A percentile compares a stretch with the other conserved stretches of the same genome.
Evolutionary conservation across 1,140 invertebrate genomes (phyloP).

Genomic region (Saxidomus purpurata): DNA sequence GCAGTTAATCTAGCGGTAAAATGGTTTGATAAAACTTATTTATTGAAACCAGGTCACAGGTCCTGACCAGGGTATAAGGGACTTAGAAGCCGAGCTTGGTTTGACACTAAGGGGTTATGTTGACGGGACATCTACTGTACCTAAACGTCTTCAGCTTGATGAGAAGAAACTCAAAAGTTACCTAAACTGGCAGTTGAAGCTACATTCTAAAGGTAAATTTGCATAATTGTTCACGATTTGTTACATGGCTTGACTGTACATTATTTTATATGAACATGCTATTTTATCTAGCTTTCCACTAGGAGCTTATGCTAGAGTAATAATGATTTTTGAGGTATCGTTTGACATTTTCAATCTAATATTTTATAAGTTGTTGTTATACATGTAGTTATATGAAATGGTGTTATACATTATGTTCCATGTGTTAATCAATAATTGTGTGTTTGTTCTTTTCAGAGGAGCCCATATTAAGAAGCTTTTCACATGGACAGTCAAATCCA

Average conservation of each 20-base stretch:
- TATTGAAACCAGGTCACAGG: constrained; percentile 67
- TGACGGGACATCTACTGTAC: constrained; percentile 79
- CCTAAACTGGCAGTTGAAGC: constrained; percentile 71
- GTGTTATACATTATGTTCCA: too few relatives aligned
- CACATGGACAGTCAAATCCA: constrained; percentile 87
- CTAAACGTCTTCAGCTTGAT: constrained; percentile 70
- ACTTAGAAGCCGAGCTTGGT: constrained; percentile 82
- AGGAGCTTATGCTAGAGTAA: too few relatives aligned
- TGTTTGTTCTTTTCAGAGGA: constrained; percentile 78
- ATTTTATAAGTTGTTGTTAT: too few relatives aligned
- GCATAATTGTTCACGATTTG: neutral
- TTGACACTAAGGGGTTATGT: constrained; percentile 75
- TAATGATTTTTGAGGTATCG: too few relatives aligned
- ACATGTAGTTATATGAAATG: too few relatives aligned
- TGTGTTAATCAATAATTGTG: too few relatives aligned
- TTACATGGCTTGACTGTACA: too few relatives aligned
- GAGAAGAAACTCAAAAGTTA: constrained; percentile 75
- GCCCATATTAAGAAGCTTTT: constrained; percentile 82
- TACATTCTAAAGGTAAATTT: constrained; percentile 68
- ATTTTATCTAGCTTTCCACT: too few relatives aligned
- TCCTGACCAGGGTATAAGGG: constrained; percentile 79
- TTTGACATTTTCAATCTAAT: too few relatives aligned
- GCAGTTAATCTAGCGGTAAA: too few relatives aligned
- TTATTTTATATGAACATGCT: too few relatives aligned
- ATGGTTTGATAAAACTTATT: too few relatives aligned